Evolutionary conservation across 1,140 invertebrate genomes (phyloP).

Genomic region (Eurosta solidaginis): DNA sequence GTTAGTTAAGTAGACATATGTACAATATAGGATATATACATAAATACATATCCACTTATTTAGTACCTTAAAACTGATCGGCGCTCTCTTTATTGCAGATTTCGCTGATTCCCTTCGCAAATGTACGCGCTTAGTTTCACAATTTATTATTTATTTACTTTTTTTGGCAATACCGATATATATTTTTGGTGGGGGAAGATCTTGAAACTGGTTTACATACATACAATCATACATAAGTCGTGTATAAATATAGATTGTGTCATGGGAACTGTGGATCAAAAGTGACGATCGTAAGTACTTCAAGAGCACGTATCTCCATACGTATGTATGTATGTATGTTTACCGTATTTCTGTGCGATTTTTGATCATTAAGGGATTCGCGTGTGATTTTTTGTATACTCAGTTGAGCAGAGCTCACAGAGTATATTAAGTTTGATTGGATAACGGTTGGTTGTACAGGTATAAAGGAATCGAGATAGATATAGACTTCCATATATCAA

Average conservation of each 20-base stretch:
- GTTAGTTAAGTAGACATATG: neutral
- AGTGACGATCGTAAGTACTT: constrained; percentile 1
- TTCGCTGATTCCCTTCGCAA: neutral
- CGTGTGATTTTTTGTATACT: constrained; percentile 6
- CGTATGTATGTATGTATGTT: neutral
- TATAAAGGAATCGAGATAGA: no score
- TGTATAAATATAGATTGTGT: neutral
- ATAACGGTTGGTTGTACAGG: no score
- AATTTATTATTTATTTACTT: constrained; percentile 13
- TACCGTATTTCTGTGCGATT: neutral
- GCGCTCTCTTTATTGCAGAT: constrained; percentile 8
- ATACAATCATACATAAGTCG: no score
- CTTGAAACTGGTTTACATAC: constrained; percentile 18
- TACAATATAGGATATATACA: neutral
- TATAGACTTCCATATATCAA: no score
- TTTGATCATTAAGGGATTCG: neutral
- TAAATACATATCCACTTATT: neutral
- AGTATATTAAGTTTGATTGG: no score
- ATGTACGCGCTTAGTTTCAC: neutral
- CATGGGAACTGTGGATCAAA: constrained; percentile 1
- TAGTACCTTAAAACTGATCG: neutral
- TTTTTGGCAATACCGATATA: no score
- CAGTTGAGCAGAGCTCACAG: no score
- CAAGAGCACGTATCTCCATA: neutral
- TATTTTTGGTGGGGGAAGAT: constrained; percentile 11